Evolutionary conservation across 2,113 vertebrate species (phyloP).

Genomic region (Chrysemys picta): DNA sequence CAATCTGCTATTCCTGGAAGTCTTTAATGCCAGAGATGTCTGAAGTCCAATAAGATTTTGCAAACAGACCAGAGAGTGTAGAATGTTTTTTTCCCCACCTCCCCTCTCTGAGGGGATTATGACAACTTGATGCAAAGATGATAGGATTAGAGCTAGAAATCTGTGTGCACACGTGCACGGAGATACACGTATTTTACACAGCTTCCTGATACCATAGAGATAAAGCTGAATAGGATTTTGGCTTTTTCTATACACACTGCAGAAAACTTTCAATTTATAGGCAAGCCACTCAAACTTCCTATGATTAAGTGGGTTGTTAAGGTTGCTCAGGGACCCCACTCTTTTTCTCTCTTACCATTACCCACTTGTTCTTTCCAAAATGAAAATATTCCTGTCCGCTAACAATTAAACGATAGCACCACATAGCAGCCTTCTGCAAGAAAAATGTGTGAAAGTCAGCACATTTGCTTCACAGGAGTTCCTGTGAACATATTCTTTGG

Average conservation of each 20-base stretch:
- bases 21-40: neutral
- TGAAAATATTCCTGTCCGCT: neutral
- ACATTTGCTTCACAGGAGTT: neutral
- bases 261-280: slow-evolving; percentile 24
- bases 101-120: neutral
- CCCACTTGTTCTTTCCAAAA: too few species aligned
- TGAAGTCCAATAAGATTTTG: neutral
- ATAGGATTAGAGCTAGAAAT: neutral
- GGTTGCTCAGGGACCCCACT: neutral
- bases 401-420: neutral
- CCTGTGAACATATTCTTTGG: neutral
- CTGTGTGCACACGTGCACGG: rapidly evolving
- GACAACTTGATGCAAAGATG: neutral
- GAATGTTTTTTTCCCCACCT: neutral
- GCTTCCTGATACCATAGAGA: slow-evolving; percentile 28
- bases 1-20: neutral
- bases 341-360: neutral
- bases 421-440: neutral
- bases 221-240: slow-evolving; percentile 32
- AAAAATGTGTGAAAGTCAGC: neutral
- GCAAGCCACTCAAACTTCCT: neutral
- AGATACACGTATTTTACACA: neutral
- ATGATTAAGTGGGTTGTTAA: slow-evolving; percentile 20
- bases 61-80: neutral
- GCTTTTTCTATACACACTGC: neutral